Evolutionary conservation across 2,797 vertebrate species (phyloP).

Genomic region (Pseudochaenichthys georgianus): DNA sequence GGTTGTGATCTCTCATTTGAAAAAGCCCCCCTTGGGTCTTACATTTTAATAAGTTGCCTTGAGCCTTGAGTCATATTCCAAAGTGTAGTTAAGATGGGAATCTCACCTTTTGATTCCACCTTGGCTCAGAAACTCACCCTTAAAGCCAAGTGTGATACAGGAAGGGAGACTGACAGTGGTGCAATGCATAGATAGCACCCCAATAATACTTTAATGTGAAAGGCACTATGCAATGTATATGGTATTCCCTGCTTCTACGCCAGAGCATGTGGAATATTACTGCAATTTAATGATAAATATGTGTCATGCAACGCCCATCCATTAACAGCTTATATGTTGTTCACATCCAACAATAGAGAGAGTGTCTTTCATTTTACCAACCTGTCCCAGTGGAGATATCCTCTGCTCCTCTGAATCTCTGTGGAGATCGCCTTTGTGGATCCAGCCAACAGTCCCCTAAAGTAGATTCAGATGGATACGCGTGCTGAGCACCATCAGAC

Average conservation of each 20-base stretch:
- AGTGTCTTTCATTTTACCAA: neutral
- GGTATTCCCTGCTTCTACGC: neutral
- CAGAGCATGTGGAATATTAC: neutral
- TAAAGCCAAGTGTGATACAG: slow-evolving; percentile 13
- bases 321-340: neutral
- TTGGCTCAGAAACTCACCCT: slow-evolving; percentile 30
- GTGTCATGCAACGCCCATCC: slow-evolving; percentile 2
- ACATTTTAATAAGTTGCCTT: slow-evolving; percentile 67
- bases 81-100: slow-evolving; percentile 48
- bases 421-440: slow-evolving; percentile 19
- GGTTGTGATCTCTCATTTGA: slow-evolving; percentile 62
- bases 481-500: slow-evolving; percentile 36
- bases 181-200: neutral
- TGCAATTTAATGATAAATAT: slow-evolving; percentile 2
- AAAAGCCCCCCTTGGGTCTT: slow-evolving; percentile 52
- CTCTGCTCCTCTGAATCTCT: neutral
- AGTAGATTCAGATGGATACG: slow-evolving; percentile 29
- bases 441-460: neutral
- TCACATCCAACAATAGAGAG: neutral
- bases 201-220: neutral
- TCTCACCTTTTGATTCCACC: slow-evolving; percentile 45
- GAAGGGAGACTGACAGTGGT: neutral
- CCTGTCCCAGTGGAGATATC: slow-evolving; percentile 12
- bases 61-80: slow-evolving; percentile 52
- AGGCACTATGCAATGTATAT: neutral